Base-by-base conservation (phyloP, 1,140 invertebrate genomes). In the Drosophila grimshawi region DNA sequence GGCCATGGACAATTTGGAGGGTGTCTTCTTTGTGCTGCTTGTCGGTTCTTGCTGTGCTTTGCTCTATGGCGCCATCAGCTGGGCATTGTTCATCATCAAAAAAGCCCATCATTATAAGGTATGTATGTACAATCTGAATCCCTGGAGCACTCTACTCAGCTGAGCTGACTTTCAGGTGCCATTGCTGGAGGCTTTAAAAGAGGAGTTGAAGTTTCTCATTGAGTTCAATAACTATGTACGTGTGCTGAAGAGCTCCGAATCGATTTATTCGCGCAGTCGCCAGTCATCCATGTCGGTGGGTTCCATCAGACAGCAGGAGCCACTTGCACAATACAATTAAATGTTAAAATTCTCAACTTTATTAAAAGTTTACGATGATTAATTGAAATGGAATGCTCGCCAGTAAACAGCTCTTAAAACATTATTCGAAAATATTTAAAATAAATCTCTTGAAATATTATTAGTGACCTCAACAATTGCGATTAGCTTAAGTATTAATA, bases 211-310 rank as follows among this genome's bases (percentile, higher is more conserved):
- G 80, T 97, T 97, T 80, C 95, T 96, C 3, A 77, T 96, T 0
- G 95, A 95, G 77, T 97, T 96, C 76, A 95, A 94, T 53, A 96
- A 95, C 2, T 95, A 95, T 30, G 95, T 95, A 1, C 97, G 97
- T 56, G 94, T 94, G 4, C 92, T 94, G 0, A 92, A 90, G 49
- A 89, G 51, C 46, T 82, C 91, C 0, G 73, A 77, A 3, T 92
- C 91, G 2, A 75, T 92, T 43, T 92, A 92, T 60, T 90, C 91
- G 3, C 78, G 78, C 33, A 91, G 86, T 45, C 78, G 83, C 2
- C 88, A 91, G 39, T 86, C 89, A 5, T 92, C 91, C 1, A 59
- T 90, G 70, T 91, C 90, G 0, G 70, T 67, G 32, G 83, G 78
- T 27, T 89, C 83, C 8, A 46, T 74, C 30, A 64, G 56, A 27